Base-by-base conservation (phyloP, 2,797 vertebrate species). In the Crocodylus rhombifer region DNA sequence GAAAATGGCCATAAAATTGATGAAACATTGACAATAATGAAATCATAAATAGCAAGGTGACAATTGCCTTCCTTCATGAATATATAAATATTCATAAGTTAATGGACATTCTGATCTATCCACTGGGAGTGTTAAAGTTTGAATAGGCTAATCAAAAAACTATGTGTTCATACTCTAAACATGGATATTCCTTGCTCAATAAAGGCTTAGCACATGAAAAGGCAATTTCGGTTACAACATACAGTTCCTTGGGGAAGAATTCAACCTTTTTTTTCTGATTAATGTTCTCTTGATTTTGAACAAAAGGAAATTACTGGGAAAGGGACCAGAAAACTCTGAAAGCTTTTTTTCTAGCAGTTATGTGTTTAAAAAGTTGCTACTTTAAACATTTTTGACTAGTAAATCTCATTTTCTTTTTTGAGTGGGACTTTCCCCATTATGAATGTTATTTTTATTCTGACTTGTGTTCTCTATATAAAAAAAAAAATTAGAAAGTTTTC, bases 1-100 rank as follows among this genome's bases (percentile, higher is more conserved):
- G 69, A 63, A 42, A 86, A 61, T n/a, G 63, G 80, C 33, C 62
- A 79, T 86, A 63, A 94, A 89, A 93, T 25, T 93, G 81, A 63
- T 86, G 75, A 95, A 93, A 87, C 33, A 80, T 25, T 91, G 88
- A 77, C 42, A 93, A 95, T 84, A 91, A 87, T 57, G 10, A 88
- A 80, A 94, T 91, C 55, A 90, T 81, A 91, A 93, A 88, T 69
- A 87, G 55, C 63, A 64, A 89, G 80, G 82, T 88, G 62, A 69
- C 87, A 83, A 73, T 92, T 69, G 21, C 56, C 62, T 95, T 87
- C 16, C 93, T 9, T 86, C 60, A 42, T 84, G 80, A 15, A 21
- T 64, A 4, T 36, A 80, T 71, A 82, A 90, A 89, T 77, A 77
- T 82, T 82, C 60, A 86, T 26, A 26, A 67, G 5, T 55, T 82